These are phyloP conservation scores for Crotalus helleri DNA, from an alignment of 2,113 vertebrate species.

Conservation along the genomic window DNA sequence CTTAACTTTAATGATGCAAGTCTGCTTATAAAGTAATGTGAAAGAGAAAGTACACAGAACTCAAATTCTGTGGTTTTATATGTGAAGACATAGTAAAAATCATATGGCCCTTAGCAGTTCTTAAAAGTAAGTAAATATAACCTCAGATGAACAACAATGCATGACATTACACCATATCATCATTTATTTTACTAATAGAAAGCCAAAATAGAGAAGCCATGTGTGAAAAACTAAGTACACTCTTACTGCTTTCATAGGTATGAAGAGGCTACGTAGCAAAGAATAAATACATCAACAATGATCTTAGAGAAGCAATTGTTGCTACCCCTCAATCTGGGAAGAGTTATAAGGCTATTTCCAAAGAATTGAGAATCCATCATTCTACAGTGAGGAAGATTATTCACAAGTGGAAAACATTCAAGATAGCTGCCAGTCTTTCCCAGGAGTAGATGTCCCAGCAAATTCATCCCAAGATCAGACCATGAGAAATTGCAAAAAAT, in stretches of 20 bases:
- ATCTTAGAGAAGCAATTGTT: too few relatives aligned
- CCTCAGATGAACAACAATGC: not conserved
- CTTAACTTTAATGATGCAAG: not conserved
- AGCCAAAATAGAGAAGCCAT: not conserved
- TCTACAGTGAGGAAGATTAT: too few relatives aligned
- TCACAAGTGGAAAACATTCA: too few relatives aligned
- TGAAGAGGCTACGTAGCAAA: not conserved
- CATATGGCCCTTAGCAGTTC: not conserved
- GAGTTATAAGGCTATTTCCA: too few relatives aligned
- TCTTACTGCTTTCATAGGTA: not conserved
- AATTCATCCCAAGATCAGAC: too few relatives aligned
- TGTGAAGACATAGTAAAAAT: not conserved
- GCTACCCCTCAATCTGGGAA: too few relatives aligned
- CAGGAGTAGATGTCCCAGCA: too few relatives aligned
- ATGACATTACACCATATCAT: not conserved
- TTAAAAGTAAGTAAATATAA: not conserved
- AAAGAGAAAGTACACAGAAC: not conserved
- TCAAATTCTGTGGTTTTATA: not conserved
- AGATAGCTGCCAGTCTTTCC: too few relatives aligned
- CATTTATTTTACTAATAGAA: not conserved
- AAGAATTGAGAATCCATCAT: too few relatives aligned
- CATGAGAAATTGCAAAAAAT: too few relatives aligned
- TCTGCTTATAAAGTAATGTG: not conserved
- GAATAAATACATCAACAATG: too few relatives aligned
- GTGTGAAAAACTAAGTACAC: not conserved